Evolutionary conservation across 2,113 vertebrate genomes (phyloP), one percentile per base, ranked within the genome.

Genomic region (Saccopteryx leptura): DNA sequence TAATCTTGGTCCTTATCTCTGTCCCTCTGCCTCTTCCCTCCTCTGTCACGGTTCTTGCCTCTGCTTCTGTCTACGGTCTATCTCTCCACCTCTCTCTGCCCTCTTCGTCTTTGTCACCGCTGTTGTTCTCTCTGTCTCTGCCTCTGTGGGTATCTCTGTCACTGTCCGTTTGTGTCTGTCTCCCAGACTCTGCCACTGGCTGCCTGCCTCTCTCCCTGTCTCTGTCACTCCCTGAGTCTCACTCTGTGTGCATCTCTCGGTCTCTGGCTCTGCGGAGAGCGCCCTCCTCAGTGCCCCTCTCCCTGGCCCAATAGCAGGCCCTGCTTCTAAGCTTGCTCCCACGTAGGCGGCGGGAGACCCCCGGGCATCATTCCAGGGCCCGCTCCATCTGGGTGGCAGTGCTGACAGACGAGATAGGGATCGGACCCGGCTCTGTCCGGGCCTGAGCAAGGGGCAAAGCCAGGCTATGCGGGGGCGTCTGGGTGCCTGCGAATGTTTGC

Each of bases 371-470:
- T 97, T 97, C 96, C 96, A 93, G 91, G 86, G 93, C 86, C 93
- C 39, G 87, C 61, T 97, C 90, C 72, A 50, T 94, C 93, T 96
- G 96, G 93, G 94, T 96, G 96, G 95, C 97, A 71, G 90, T 24
- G 83, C 96, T 97, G 97, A 98, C 91, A 94, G 96, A 94, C 4
- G 7, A 97, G 97, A 97, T 97, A 97, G 79, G 15, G 46, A 98
- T 97, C 97, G 33, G 91, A 68, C 87, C 82, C 0, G 0, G 95
- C 93, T 95, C 84, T 97, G 97, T 90, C 93, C 68, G 54, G 97
- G 87, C 97, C 97, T 98, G 97, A 98, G 94, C 83, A 58, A 84
- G 87, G 97, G 97, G 96, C 96, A 97, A 86, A 82, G 80, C 80
- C 75, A 0, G 94, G 96, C 86, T 94, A 54, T 21, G 79, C n/a